These are phyloP conservation scores for Lasioglossum morio DNA, from an alignment of 2,888 invertebrate species.

Conservation along the genomic window DNA sequence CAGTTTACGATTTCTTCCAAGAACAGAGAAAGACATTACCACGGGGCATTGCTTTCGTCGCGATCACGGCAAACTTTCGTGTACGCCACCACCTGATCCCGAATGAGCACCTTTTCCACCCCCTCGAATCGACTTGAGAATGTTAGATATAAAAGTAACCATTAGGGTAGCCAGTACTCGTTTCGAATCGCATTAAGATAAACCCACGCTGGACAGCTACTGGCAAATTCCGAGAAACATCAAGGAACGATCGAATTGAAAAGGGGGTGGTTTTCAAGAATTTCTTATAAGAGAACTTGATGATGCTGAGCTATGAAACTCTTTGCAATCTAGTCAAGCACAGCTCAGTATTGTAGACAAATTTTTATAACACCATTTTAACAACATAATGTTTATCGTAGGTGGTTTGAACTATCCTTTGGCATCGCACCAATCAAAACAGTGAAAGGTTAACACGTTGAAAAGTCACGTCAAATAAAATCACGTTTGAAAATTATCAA, in stretches of 20 bases:
- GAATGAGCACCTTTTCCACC: slow-evolving; percentile 6
- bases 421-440: no score
- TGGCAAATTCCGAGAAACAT: background rate
- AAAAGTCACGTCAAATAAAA: no score
- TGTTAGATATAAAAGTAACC: background rate
- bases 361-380: no score
- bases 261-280: background rate
- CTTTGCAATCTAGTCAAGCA: no score
- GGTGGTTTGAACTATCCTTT: no score
- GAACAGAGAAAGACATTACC: slow-evolving; percentile 36
- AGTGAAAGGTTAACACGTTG: no score
- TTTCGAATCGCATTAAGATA: background rate
- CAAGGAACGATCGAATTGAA: background rate
- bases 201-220: background rate
- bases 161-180: background rate
- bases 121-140: background rate
- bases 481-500: no score
- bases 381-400: no score
- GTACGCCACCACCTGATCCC: slow-evolving; percentile 21
- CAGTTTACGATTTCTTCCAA: slow-evolving; percentile 39
- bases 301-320: no score
- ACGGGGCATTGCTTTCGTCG: slow-evolving; percentile 42
- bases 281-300: background rate
- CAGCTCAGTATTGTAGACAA: no score
- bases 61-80: slow-evolving; percentile 43